Conservation (phyloP, 2,888 invertebrate genomes). For the Monoplex corrugatus region DNA sequence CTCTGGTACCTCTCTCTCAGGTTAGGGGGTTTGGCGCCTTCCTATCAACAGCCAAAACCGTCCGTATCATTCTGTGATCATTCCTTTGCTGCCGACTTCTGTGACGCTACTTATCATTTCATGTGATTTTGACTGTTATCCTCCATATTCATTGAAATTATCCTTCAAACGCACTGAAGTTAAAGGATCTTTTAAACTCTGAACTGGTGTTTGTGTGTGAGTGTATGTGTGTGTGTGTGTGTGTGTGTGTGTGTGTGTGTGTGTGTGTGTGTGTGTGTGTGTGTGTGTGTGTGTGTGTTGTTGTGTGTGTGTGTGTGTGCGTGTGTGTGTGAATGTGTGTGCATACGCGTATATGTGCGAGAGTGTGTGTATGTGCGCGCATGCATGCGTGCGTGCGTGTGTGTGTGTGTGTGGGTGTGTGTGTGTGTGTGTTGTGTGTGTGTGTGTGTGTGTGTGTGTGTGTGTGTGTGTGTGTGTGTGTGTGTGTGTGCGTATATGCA, state of each 20-base stretch:
- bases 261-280: not conserved
- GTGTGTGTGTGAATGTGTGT: not conserved
- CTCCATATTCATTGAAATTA: too few relatives aligned
- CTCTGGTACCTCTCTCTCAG: too few relatives aligned
- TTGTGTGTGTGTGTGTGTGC: not conserved
- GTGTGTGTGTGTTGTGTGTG: not conserved
- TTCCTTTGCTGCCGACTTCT: too few relatives aligned
- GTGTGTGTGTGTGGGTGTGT: not conserved
- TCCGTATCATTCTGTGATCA: too few relatives aligned
- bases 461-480: not conserved
- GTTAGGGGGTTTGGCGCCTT: too few relatives aligned
- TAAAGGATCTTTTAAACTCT: too few relatives aligned
- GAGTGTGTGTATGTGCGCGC: not conserved
- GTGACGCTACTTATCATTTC: too few relatives aligned
- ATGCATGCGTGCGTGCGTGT: not conserved
- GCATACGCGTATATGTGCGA: not conserved
- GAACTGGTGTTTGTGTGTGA: too few relatives aligned
- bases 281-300: not conserved
- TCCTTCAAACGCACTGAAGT: too few relatives aligned
- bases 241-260: not conserved
- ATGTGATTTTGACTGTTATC: too few relatives aligned
- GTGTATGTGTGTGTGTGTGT: not conserved
- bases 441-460: not conserved
- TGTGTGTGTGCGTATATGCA: not conserved
- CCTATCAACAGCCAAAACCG: too few relatives aligned